Conservation (phyloP, 2,797 vertebrate genomes). For the Vespertilio murinus region DNA sequence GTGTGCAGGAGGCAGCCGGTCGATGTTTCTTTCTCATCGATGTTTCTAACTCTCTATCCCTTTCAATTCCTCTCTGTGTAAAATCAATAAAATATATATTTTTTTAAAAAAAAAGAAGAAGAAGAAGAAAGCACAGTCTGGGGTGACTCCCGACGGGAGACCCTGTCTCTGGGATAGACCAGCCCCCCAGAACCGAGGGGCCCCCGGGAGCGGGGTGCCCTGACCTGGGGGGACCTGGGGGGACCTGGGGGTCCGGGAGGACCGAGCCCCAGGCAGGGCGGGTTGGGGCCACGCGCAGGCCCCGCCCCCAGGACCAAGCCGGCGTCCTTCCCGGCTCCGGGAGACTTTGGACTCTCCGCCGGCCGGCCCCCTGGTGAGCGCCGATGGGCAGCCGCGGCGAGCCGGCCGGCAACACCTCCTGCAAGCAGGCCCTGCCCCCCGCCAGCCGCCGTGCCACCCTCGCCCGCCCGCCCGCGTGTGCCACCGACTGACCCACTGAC, state of each 20-base stretch:
- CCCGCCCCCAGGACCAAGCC: neutral
- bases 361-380: neutral
- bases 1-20: no score
- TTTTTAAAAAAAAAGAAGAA: no score
- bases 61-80: no score
- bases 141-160: neutral
- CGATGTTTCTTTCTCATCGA: no score
- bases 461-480: neutral
- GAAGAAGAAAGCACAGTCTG: neutral
- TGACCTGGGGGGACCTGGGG: neutral
- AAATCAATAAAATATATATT: no score
- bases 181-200: neutral
- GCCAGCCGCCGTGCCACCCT: neutral
- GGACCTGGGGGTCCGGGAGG: neutral
- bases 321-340: neutral
- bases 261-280: neutral
- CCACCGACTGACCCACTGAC: neutral
- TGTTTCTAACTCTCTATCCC: no score
- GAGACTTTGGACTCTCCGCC: neutral
- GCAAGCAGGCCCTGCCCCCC: neutral
- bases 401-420: rapidly evolving
- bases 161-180: neutral
- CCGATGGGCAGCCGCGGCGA: rapidly evolving
- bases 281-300: neutral
- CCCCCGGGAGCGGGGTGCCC: neutral